phyloP scores from a whole-genome alignment of 2,797 vertebrate genomes.

The Nannoperca obscura region DNA sequence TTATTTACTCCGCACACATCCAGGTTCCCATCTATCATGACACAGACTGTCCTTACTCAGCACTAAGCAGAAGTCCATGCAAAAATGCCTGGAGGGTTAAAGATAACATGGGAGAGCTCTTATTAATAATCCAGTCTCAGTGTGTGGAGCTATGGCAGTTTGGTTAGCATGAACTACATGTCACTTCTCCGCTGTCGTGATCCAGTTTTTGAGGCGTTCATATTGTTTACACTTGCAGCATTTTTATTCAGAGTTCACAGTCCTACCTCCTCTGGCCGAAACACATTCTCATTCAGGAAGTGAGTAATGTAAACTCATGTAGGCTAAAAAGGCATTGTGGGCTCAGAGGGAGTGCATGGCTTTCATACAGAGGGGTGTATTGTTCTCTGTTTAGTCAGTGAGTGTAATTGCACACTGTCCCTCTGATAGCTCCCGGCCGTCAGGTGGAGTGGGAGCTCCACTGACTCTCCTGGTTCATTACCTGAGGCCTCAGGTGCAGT shows the following conservation, averaged over 20 bases:
- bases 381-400: slow-evolving; percentile 34
- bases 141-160: slow-evolving; percentile 33
- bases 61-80: neutral
- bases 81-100: slow-evolving; percentile 33
- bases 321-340: slow-evolving; percentile 24
- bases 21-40: slow-evolving; percentile 30
- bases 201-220: slow-evolving; percentile 29
- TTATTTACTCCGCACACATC: slow-evolving; percentile 52
- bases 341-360: slow-evolving; percentile 24
- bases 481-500: slow-evolving; percentile 65
- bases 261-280: slow-evolving; percentile 41
- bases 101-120: slow-evolving; percentile 42
- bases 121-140: slow-evolving; percentile 49
- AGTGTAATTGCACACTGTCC: slow-evolving; percentile 31
- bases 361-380: slow-evolving; percentile 28
- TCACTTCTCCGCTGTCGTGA: slow-evolving; percentile 17
- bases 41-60: slow-evolving; percentile 40
- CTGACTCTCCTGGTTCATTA: slow-evolving; percentile 72
- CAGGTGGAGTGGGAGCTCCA: slow-evolving; percentile 76
- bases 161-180: slow-evolving; percentile 26
- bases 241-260: slow-evolving; percentile 51
- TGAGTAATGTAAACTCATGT: slow-evolving; percentile 45
- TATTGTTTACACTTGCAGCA: slow-evolving; percentile 21
- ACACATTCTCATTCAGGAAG: slow-evolving; percentile 48
- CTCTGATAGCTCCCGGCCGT: slow-evolving; percentile 53